Conservation (phyloP, 2,797 vertebrate species). For the Anas bernieri region DNA sequence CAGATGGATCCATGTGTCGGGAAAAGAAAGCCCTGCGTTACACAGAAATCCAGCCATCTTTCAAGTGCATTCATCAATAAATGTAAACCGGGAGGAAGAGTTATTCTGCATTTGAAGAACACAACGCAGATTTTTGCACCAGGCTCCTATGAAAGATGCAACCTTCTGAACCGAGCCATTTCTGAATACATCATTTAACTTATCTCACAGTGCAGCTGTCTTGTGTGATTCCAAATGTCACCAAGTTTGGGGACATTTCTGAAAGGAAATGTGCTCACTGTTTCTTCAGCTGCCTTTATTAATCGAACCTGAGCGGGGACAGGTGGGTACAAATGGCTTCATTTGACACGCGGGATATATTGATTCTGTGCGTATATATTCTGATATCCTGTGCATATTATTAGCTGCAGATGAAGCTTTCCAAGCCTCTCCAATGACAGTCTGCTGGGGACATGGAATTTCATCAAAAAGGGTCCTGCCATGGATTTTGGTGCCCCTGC, state of each 20-base stretch:
- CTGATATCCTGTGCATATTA: background rate
- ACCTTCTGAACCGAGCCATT: background rate
- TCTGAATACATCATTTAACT: conserved; percentile 48
- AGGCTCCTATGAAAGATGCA: conserved; percentile 46
- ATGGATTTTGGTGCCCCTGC: no score
- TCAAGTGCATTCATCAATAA: background rate
- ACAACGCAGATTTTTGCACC: accelerated
- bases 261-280: background rate
- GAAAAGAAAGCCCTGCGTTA: conserved; percentile 4
- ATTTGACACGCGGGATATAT: background rate
- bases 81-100: background rate
- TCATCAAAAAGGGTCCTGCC: no score
- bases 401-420: background rate
- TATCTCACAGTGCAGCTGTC: conserved; percentile 63
- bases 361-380: background rate
- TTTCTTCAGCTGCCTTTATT: conserved; percentile 14
- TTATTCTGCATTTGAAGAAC: conserved; percentile 39
- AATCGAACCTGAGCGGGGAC: background rate
- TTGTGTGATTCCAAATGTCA: conserved; percentile 29
- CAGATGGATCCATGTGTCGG: conserved; percentile 31
- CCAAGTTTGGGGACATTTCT: conserved; percentile 53
- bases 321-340: background rate
- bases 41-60: background rate
- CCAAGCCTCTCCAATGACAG: background rate
- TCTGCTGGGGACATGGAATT: no score